phyloP scores from a whole-genome alignment of 92 coral and sea anemone species.

The Siderastrea siderea region DNA sequence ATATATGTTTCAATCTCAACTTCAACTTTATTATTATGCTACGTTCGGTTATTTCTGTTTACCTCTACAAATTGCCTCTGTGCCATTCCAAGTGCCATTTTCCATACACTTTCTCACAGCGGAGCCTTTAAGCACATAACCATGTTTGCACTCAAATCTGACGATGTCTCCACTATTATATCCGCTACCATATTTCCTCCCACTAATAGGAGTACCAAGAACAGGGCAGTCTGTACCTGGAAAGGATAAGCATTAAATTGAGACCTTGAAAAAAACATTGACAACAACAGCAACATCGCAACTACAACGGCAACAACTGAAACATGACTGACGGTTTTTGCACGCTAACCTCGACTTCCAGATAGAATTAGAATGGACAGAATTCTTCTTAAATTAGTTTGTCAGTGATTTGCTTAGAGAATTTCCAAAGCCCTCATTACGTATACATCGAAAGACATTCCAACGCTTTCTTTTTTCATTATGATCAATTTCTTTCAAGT shows the following conservation, averaged over 20 bases:
- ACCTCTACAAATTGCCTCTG: conserved; percentile 89
- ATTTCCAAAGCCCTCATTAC: no score
- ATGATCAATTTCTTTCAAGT: no score
- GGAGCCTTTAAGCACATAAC: conserved; percentile 88
- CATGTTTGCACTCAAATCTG: conserved; percentile 69
- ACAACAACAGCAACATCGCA: not conserved
- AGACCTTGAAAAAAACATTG: not conserved
- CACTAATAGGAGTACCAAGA: conserved; percentile 88
- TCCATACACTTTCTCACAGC: conserved; percentile 68
- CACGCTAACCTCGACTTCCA: no score
- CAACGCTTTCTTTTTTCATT: no score
- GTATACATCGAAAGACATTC: no score
- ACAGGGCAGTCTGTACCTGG: conserved; percentile 80
- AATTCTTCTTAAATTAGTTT: no score
- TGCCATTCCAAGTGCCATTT: conserved; percentile 87
- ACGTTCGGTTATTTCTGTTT: not conserved
- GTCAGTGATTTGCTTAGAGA: no score
- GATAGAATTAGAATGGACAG: no score
- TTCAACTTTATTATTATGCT: no score
- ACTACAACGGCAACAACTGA: no score
- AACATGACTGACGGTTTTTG: no score
- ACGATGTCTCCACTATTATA: conserved; percentile 81
- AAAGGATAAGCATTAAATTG: not conserved
- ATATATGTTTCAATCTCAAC: no score
- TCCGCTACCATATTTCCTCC: conserved; percentile 69